Evolutionary conservation across 2,797 vertebrate genomes (phyloP).

Genomic region (Oreochromis grahami): DNA sequence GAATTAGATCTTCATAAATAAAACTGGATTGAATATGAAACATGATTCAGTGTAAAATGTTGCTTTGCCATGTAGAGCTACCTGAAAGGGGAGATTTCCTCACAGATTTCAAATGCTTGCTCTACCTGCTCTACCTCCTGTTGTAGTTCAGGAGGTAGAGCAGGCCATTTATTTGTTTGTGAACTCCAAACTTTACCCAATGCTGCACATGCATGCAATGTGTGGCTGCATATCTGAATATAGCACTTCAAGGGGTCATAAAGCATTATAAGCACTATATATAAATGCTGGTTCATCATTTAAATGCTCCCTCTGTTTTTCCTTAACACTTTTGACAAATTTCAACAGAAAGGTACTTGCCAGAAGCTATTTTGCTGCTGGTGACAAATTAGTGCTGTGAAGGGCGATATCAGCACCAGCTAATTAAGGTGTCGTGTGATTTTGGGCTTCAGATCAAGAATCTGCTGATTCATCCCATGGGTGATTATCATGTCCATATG

Average conservation of each 20-base stretch:
- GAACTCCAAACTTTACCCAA: not conserved
- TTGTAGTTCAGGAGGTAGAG: not conserved
- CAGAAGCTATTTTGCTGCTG: conserved; percentile 52
- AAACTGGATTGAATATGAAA: not conserved
- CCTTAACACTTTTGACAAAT: conserved; percentile 15
- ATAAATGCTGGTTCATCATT: not conserved
- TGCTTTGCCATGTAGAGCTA: not conserved
- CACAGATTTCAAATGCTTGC: not conserved
- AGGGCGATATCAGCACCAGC: conserved; percentile 69
- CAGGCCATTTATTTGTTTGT: not conserved
- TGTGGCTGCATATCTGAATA: not conserved
- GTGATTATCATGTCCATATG: conserved; percentile 85
- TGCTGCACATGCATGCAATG: not conserved
- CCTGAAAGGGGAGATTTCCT: not conserved
- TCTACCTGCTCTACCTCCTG: too few relatives aligned
- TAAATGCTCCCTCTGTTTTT: conserved; percentile 27
- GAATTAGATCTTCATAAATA: not conserved
- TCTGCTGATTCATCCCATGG: conserved; percentile 77
- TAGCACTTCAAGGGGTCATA: not conserved
- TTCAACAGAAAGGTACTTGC: conserved; percentile 28
- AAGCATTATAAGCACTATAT: not conserved
- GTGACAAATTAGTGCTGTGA: conserved; percentile 66
- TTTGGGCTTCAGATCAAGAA: conserved; percentile 81
- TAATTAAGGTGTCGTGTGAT: conserved; percentile 82
- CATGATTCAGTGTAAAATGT: conserved; percentile 11